Base-by-base conservation (phyloP, 2,797 vertebrate genomes). In the Acomys russatus region DNA sequence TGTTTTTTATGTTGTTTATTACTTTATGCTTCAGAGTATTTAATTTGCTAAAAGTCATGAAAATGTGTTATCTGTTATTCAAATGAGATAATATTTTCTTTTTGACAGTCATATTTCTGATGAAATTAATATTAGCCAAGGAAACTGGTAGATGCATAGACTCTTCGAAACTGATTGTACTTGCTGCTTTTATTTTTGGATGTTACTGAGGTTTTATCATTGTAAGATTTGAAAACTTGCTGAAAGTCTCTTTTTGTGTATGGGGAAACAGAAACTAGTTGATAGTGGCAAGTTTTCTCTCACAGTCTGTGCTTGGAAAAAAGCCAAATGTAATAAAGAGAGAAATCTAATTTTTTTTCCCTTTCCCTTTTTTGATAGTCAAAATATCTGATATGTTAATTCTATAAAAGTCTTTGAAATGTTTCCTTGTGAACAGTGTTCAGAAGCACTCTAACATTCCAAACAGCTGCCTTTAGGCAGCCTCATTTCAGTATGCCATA, bases 351-450 rank as follows among this genome's bases (percentile, higher is more conserved):
- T 51, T 4, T 89, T 9, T n/a, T 56, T 1, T 28, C 11, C 64
- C 59, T 49, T 92, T 22, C 1, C 38, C n/a, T 73, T 49, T 5
- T 28, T 9, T 90, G 3, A 64, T 94, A 91, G 88, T 88, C 20
- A 35, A 82, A 18, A 22, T 56, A 70, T 83, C 28, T 70, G n/a
- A 87, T 76, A 54, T n/a, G 3, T 68, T 38, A 86, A 14, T 92
- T 92, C 44, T 5, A 95, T 90, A 25, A 38, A 7, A 23, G 78
- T 63, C 23, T 91, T 71, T 61, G 12, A 96, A 78, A 49, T 86
- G 1, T 44, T 61, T 92, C 8, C 35, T 82, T 30, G 90, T 95
- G 51, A 68, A 91, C 94, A 95, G 10, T 86, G 73, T 88, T 77
- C 68, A 90, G 84, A 94, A 68, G 49, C 6, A 35, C 7, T 56